Conservation (phyloP, 2,113 vertebrate genomes). For the Gymnarchus niloticus region DNA sequence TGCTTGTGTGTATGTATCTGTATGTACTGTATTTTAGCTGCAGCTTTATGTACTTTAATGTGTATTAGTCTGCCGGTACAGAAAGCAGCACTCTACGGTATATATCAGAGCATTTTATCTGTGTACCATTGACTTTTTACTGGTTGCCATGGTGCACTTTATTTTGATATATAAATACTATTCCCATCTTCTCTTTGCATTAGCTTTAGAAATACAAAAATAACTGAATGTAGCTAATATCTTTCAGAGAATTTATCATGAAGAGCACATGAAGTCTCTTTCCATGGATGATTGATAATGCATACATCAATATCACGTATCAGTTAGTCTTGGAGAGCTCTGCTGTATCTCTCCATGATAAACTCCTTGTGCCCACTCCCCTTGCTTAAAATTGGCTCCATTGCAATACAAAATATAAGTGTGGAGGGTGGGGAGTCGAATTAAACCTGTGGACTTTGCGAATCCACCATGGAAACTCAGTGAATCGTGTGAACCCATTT, state of each 20-base stretch:
- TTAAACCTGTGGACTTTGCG: background rate
- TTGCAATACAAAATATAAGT: background rate
- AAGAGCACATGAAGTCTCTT: background rate
- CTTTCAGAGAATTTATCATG: background rate
- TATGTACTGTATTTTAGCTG: background rate
- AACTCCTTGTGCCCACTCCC: background rate
- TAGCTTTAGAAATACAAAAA: constrained; percentile 6
- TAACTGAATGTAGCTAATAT: background rate
- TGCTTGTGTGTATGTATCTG: background rate
- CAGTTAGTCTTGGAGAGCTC: background rate
- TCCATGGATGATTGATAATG: background rate
- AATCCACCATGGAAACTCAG: background rate
- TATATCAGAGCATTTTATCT: background rate
- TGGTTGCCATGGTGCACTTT: constrained; percentile 16
- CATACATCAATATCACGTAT: constrained; percentile 1
- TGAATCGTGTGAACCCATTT: background rate
- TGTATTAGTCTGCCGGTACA: background rate
- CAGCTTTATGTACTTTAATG: background rate
- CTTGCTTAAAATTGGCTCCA: background rate
- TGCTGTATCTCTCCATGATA: background rate
- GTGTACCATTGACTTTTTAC: constrained; percentile 3
- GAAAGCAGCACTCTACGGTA: background rate
- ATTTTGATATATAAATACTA: constrained; percentile 16
- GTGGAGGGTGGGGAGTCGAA: background rate
- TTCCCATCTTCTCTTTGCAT: background rate